Evolutionary conservation across 2,797 vertebrate genomes (phyloP).

Genomic region (Acrossocheilus fasciatus): DNA sequence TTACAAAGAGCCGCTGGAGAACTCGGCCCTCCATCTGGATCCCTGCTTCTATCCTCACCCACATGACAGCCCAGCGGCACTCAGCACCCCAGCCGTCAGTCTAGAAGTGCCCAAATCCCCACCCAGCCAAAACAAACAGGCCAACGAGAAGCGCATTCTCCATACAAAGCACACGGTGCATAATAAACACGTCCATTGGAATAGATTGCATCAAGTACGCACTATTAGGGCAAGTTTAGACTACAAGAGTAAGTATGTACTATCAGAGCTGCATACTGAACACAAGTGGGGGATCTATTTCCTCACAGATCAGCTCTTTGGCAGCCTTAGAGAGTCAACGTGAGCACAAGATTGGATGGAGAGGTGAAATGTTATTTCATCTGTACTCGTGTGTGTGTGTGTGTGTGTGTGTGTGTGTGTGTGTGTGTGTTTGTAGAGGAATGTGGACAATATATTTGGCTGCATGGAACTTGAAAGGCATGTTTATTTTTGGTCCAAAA

Average conservation of each 20-base stretch:
- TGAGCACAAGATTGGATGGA: slow-evolving; percentile 25
- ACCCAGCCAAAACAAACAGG: slow-evolving; percentile 52
- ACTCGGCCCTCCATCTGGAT: slow-evolving; percentile 40
- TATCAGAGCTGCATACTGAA: slow-evolving; percentile 31
- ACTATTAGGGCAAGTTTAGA: slow-evolving; percentile 36
- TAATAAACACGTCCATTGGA: slow-evolving; percentile 41
- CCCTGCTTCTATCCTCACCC: slow-evolving; percentile 29
- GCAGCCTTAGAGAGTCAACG: slow-evolving; percentile 18
- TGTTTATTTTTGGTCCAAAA: slow-evolving; percentile 34
- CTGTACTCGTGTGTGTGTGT: slow-evolving; percentile 13
- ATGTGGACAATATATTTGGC: slow-evolving; percentile 36
- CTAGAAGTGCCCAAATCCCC: slow-evolving; percentile 24
- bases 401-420: not conserved
- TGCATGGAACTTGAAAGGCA: slow-evolving; percentile 29
- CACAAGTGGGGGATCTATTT: slow-evolving; percentile 35
- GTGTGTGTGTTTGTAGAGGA: slow-evolving; percentile 17
- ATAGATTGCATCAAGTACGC: slow-evolving; percentile 26
- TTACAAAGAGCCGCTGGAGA: slow-evolving; percentile 48
- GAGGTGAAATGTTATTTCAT: slow-evolving; percentile 50
- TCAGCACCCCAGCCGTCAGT: slow-evolving; percentile 30
- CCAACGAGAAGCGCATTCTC: slow-evolving; percentile 34
- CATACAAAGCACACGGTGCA: slow-evolving; percentile 7
- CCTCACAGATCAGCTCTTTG: slow-evolving; percentile 23
- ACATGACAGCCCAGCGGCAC: slow-evolving; percentile 31
- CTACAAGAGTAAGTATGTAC: not conserved